Percentiles rank a stretch among this genome's conserved stretches.
phyloP scores from a whole-genome alignment of 2,113 vertebrate species.

The Lipophrys pholis region DNA sequence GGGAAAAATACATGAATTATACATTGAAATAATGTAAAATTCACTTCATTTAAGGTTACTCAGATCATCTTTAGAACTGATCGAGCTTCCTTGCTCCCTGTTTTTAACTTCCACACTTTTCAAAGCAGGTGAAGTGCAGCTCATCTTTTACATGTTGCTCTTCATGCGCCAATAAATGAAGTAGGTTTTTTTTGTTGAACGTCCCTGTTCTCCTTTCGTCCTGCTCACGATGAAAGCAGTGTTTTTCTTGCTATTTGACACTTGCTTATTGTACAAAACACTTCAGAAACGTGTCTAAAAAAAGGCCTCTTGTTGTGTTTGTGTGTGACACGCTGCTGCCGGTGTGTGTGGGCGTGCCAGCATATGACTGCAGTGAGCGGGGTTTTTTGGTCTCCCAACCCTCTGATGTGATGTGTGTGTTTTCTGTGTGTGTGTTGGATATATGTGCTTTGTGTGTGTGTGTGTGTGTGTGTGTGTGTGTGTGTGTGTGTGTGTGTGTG shows the following conservation, averaged over 20 bases:
- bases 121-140: too few relatives aligned
- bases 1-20: too few relatives aligned
- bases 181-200: too few relatives aligned
- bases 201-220: background rate
- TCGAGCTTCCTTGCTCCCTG: too few relatives aligned
- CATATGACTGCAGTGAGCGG: constrained; percentile 25
- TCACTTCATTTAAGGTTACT: too few relatives aligned
- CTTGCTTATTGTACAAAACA: constrained; percentile 38
- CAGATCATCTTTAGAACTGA: too few relatives aligned
- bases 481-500: constrained; percentile 16
- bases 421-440: too few relatives aligned
- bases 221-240: constrained; percentile 24
- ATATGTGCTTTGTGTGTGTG: constrained; percentile 25
- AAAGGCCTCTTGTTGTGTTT: constrained; percentile 34
- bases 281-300: constrained; percentile 30
- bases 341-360: constrained; percentile 28
- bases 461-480: constrained; percentile 42
- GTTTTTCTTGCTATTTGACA: constrained; percentile 27
- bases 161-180: too few relatives aligned
- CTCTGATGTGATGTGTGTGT: constrained; percentile 40
- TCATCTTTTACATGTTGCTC: too few relatives aligned
- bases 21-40: too few relatives aligned
- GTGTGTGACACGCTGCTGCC: constrained; percentile 38
- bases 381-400: constrained; percentile 21
- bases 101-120: too few relatives aligned